These are phyloP conservation scores for Acanthochromis polyacanthus DNA, from an alignment of 2,113 vertebrate genomes.

Conservation along the genomic window DNA sequence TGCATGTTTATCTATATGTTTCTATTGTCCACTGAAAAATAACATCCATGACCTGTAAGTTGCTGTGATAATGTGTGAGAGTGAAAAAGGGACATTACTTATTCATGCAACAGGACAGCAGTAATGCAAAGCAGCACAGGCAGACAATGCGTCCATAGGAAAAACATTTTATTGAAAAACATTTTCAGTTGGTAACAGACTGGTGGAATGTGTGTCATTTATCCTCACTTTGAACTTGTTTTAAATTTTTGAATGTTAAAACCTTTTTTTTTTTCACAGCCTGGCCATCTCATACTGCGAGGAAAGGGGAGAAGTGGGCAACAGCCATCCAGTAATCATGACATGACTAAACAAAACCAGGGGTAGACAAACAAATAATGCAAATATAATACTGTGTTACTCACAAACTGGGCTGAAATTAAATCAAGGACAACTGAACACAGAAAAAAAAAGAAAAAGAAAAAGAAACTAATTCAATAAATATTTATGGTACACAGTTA, in stretches of 20 bases:
- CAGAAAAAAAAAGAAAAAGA: constrained; percentile 31
- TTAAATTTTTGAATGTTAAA: constrained; percentile 75
- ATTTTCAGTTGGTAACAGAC: constrained; percentile 99
- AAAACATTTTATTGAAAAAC: constrained; percentile 99
- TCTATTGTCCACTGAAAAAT: no score
- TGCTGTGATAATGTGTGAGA: background rate
- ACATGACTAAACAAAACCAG: constrained; percentile 85
- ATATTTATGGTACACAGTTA: constrained; percentile 99
- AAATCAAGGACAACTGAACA: constrained; percentile 68
- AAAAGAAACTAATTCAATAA: constrained; percentile 94
- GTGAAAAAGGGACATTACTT: constrained; percentile 12
- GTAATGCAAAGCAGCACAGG: constrained; percentile 33
- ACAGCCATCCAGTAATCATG: constrained; percentile 89
- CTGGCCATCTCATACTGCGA: constrained; percentile 88
- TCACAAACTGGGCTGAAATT: constrained; percentile 95
- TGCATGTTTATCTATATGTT: no score
- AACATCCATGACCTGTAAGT: background rate
- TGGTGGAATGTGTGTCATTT: constrained; percentile 94
- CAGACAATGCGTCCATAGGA: constrained; percentile 93
- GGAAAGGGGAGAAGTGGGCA: constrained; percentile 81
- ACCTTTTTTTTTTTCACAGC: constrained; percentile 85
- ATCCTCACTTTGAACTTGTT: constrained; percentile 78
- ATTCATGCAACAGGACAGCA: background rate
- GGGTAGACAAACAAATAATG: constrained; percentile 89
- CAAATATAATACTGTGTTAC: constrained; percentile 98